A percentile compares a stretch with the other conserved stretches of the same genome.
Evolutionary conservation across 2,888 invertebrate species (phyloP).

Genomic region (Synergus laeviventris): DNA sequence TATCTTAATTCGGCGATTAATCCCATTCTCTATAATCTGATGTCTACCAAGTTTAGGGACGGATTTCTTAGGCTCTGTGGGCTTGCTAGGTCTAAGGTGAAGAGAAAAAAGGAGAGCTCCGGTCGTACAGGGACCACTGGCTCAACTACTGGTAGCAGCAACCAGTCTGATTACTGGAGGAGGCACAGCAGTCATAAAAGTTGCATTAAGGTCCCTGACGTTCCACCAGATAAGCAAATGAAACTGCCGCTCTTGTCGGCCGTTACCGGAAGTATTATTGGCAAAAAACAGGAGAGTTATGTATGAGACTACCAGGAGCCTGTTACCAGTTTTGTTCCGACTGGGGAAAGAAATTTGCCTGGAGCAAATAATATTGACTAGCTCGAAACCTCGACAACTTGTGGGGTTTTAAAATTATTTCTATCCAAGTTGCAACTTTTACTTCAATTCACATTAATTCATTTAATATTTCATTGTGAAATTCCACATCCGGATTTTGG

Average conservation of each 20-base stretch:
- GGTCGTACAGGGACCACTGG: constrained; percentile 66
- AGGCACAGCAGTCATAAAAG: constrained; percentile 78
- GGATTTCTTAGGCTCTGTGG: constrained; percentile 78
- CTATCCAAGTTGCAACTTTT: background rate
- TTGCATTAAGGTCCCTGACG: constrained; percentile 63
- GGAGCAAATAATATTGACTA: background rate
- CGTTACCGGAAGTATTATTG: constrained; percentile 61
- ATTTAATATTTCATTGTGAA: no score
- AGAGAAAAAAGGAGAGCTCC: constrained; percentile 50
- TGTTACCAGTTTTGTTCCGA: constrained; percentile 21
- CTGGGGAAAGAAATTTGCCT: background rate
- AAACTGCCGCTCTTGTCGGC: constrained; percentile 64
- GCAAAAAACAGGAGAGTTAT: constrained; percentile 69
- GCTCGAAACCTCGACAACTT: background rate
- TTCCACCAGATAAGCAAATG: constrained; percentile 61
- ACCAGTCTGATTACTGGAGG: constrained; percentile 78
- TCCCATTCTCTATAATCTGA: constrained; percentile 93
- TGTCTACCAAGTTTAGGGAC: constrained; percentile 93
- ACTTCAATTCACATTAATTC: no score
- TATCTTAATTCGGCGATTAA: constrained; percentile 94
- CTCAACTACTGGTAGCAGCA: constrained; percentile 68
- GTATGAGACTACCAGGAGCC: constrained; percentile 58
- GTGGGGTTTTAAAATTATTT: background rate
- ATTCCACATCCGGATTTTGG: no score
- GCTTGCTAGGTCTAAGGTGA: constrained; percentile 41